Conservation (phyloP, 2,113 vertebrate species). For the Urocynchramus pylzowi region DNA sequence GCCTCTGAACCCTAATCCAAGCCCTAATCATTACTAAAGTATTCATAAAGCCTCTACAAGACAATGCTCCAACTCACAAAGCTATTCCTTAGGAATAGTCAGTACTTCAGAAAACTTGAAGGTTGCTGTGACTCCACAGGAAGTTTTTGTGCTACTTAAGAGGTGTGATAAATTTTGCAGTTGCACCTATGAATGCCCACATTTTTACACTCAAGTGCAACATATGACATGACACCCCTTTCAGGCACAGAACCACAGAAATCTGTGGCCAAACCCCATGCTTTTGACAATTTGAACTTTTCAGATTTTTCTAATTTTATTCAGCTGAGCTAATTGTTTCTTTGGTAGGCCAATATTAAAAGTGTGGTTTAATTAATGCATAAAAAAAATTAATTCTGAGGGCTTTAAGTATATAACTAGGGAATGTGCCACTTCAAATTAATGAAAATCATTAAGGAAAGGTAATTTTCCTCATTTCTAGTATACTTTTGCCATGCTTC, state of each 20-base stretch:
- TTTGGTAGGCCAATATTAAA: neutral
- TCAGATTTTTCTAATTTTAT: neutral
- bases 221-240: accelerated
- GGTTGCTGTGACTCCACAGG: neutral
- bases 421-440: neutral
- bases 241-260: neutral
- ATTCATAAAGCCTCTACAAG: neutral
- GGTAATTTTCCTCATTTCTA: neutral
- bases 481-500: neutral
- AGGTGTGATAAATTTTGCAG: neutral
- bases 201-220: neutral
- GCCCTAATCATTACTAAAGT: neutral
- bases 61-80: neutral
- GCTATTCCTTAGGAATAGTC: neutral
- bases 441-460: neutral
- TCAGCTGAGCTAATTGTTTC: neutral
- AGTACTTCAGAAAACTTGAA: neutral
- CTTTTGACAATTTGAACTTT: neutral
- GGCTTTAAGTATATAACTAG: neutral
- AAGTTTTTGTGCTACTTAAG: neutral
- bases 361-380: neutral
- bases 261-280: neutral
- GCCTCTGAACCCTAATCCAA: neutral
- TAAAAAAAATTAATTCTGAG: neutral
- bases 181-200: neutral